Evolutionary conservation across 2,113 vertebrate genomes (phyloP).

Genomic region (Pituophis catenifer): DNA sequence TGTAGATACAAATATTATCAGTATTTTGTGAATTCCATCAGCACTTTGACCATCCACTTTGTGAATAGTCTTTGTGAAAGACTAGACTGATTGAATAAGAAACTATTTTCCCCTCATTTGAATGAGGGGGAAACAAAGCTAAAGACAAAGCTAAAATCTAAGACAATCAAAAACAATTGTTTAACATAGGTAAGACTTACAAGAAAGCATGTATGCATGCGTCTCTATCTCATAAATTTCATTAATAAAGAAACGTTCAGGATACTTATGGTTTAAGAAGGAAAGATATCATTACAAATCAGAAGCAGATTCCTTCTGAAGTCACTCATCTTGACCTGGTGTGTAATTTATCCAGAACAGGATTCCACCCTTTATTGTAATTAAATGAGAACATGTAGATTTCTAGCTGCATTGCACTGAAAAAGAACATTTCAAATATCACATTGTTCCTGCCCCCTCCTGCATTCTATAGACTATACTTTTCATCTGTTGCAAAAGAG

Average conservation of each 20-base stretch:
- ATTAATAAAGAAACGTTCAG: neutral
- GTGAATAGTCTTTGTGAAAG: conserved; percentile 20
- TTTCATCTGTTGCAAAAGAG: neutral
- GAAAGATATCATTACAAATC: neutral
- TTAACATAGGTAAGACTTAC: neutral
- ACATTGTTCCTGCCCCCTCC: neutral
- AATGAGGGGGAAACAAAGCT: neutral
- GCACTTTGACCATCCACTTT: neutral
- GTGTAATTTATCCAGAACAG: neutral
- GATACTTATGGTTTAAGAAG: neutral
- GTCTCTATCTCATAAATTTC: neutral
- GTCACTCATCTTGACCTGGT: neutral
- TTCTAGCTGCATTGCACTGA: neutral
- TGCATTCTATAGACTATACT: neutral
- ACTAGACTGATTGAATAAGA: conserved; percentile 46
- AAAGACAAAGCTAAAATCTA: neutral
- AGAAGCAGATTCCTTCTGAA: neutral
- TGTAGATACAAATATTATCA: conserved; percentile 63
- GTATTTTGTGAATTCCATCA: conserved; percentile 29
- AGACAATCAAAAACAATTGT: neutral
- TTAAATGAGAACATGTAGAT: neutral
- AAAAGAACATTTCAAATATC: neutral
- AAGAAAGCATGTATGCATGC: neutral
- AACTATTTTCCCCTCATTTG: neutral
- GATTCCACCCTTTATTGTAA: neutral